A percentile compares a stretch with the other conserved stretches of the same genome.
These are phyloP conservation scores for Tetramorium bicarinatum DNA, from an alignment of 2,888 invertebrate species.

Conservation along the genomic window DNA sequence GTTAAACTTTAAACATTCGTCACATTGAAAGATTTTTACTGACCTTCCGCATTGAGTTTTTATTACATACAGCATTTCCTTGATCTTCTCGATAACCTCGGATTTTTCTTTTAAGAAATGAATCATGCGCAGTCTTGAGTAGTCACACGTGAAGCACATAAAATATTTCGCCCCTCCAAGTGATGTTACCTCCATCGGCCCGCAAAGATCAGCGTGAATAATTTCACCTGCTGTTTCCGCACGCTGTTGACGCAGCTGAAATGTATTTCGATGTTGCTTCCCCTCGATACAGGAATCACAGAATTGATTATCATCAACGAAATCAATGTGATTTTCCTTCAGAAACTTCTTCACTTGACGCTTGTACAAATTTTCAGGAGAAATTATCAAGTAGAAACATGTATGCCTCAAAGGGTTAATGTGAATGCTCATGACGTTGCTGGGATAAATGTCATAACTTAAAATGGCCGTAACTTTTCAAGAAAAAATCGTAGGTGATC, in stretches of 20 bases:
- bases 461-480: no score
- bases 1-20: background rate
- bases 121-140: background rate
- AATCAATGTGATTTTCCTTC: background rate
- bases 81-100: background rate
- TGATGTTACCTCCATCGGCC: slow-evolving; percentile 21
- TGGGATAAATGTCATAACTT: no score
- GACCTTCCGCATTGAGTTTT: background rate
- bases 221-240: background rate
- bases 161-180: slow-evolving; percentile 34
- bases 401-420: no score
- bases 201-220: slow-evolving; percentile 39
- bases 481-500: no score
- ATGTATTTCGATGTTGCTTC: slow-evolving; percentile 3
- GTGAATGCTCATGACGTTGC: no score
- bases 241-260: background rate
- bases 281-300: slow-evolving; percentile 30
- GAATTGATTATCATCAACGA: background rate
- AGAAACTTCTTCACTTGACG: background rate
- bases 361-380: no score
- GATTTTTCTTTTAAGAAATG: slow-evolving; percentile 28
- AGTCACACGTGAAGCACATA: slow-evolving; percentile 29
- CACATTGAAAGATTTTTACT: background rate
- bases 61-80: background rate
- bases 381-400: no score